A percentile compares a stretch with the other conserved stretches of the same genome.
These are phyloP conservation scores for Corythaeola cristata DNA, from an alignment of 2,113 vertebrate genomes.

Conservation along the genomic window DNA sequence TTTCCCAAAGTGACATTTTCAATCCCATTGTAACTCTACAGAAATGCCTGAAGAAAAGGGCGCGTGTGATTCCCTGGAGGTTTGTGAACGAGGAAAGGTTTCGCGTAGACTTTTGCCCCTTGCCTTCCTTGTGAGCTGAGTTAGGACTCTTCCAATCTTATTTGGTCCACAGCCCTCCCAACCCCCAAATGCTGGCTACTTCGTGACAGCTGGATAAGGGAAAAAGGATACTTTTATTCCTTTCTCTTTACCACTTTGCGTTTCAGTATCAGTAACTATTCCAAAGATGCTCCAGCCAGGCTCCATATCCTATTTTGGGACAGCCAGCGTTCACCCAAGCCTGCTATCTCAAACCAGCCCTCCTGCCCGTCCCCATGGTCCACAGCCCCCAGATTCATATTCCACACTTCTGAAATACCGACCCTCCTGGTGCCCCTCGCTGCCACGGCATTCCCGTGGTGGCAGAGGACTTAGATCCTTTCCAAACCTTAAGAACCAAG, in stretches of 20 bases:
- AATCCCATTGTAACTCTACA: neutral
- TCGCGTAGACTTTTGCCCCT: neutral
- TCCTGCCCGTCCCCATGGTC: neutral
- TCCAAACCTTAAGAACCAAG: neutral
- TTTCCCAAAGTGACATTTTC: neutral
- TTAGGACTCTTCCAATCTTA: neutral
- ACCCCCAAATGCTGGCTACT: neutral
- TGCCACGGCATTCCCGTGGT: neutral
- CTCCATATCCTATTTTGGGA: neutral
- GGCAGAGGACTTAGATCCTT: neutral
- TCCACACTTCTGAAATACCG: neutral
- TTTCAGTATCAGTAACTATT: neutral
- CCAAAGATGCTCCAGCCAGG: neutral
- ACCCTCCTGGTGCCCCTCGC: neutral
- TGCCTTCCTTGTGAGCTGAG: neutral
- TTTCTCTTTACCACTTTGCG: neutral
- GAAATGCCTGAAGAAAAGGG: neutral
- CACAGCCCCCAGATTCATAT: neutral
- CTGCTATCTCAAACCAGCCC: neutral
- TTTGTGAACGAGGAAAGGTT: neutral
- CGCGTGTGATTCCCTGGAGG: neutral
- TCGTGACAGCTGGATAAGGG: neutral
- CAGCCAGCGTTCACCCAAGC: neutral
- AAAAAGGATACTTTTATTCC: neutral
- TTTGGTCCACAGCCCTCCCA: neutral